These are phyloP conservation scores for Acanthisitta chloris DNA, from an alignment of 2,113 vertebrate genomes.

Conservation along the genomic window DNA sequence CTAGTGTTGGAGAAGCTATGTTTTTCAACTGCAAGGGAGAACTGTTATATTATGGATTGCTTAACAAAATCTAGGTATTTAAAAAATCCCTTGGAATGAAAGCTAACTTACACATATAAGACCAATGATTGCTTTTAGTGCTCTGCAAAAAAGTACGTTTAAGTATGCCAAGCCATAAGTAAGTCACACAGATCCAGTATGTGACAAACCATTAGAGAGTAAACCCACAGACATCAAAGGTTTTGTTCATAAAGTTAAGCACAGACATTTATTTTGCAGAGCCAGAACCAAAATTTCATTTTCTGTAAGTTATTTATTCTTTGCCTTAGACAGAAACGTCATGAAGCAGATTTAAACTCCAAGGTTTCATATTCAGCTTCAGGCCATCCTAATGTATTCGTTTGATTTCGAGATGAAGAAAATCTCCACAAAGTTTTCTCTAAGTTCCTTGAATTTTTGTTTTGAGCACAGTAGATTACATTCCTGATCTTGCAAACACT, in stretches of 20 bases:
- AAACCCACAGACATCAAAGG: not conserved
- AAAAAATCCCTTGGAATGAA: slow-evolving; percentile 28
- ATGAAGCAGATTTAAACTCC: not conserved
- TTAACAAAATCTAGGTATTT: slow-evolving; percentile 52
- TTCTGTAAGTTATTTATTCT: not conserved
- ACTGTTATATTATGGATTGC: slow-evolving; percentile 6
- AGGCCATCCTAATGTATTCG: not conserved
- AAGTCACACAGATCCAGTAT: not conserved
- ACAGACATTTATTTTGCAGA: not conserved
- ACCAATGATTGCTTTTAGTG: not conserved
- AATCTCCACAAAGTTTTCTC: not conserved
- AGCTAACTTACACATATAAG: not conserved
- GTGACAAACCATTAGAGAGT: not conserved
- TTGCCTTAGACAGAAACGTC: not conserved
- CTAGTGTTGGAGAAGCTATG: slow-evolving; percentile 2
- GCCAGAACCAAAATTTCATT: not conserved
- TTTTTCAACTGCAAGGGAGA: slow-evolving; percentile 26
- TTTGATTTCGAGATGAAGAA: not conserved
- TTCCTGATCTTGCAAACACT: slow-evolving; percentile 5
- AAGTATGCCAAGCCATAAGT: not conserved
- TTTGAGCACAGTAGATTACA: not conserved
- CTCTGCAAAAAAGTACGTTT: not conserved
- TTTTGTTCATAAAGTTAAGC: not conserved
- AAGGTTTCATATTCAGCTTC: not conserved
- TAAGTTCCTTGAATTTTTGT: not conserved